phyloP scores from a whole-genome alignment of 2,797 vertebrate species.

The Urocyon cinereoargenteus region DNA sequence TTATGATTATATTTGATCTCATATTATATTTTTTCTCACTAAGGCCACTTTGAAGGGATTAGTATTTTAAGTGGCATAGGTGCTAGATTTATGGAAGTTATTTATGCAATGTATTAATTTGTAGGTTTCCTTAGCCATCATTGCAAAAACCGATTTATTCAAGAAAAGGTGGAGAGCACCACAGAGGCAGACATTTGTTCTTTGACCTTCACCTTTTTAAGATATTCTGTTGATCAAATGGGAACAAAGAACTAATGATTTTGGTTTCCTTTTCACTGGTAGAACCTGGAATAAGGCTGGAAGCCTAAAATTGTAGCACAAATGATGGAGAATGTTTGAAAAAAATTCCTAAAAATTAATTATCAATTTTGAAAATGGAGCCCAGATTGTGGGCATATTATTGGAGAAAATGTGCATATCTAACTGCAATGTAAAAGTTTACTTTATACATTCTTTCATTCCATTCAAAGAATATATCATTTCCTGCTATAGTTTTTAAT shows the following conservation, averaged over 20 bases:
- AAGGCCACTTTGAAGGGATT: background rate
- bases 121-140: background rate
- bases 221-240: background rate
- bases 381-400: background rate
- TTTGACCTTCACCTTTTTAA: background rate
- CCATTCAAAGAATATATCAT: background rate
- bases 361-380: background rate
- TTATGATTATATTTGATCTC: background rate
- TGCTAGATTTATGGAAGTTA: conserved; percentile 42
- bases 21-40: background rate
- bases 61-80: conserved; percentile 52
- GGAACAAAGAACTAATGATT: background rate
- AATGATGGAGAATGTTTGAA: background rate
- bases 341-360: background rate
- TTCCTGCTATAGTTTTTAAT: background rate
- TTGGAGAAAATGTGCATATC: background rate
- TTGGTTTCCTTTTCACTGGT: background rate
- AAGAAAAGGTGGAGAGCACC: background rate
- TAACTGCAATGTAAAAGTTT: background rate
- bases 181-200: background rate
- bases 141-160: background rate
- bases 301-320: background rate
- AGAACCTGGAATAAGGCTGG: background rate
- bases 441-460: background rate
- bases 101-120: conserved; percentile 13